Percentiles rank a stretch among this genome's conserved stretches.
These are phyloP conservation scores for Ormyrus nitidulus DNA, from an alignment of 2,888 invertebrate species.

Conservation along the genomic window DNA sequence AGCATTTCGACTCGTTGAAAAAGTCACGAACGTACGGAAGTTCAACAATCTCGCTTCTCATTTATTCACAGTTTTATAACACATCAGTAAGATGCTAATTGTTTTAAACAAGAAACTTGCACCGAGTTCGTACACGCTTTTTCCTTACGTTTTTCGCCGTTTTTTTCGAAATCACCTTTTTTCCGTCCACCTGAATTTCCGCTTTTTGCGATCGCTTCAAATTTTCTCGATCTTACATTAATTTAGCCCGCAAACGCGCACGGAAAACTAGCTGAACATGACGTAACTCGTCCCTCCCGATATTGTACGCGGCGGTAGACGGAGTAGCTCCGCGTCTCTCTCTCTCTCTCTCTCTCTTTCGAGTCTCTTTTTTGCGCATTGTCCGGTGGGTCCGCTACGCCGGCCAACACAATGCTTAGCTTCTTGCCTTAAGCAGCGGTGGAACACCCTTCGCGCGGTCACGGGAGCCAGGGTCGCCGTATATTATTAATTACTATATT, in stretches of 20 bases:
- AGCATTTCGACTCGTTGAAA: no score
- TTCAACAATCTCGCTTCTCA: no score
- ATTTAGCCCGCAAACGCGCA: background rate
- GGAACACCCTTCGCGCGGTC: slow-evolving; percentile 29
- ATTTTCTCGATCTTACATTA: no score
- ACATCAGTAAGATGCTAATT: no score
- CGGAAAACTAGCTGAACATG: slow-evolving; percentile 3
- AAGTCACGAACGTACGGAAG: no score
- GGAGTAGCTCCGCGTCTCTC: background rate
- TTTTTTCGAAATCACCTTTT: no score
- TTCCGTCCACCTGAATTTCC: no score
- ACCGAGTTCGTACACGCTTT: no score
- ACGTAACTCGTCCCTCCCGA: slow-evolving; percentile 4
- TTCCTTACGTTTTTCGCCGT: no score
- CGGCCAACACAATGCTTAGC: slow-evolving; percentile 21
- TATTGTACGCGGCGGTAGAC: slow-evolving; percentile 2
- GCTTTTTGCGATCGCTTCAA: no score
- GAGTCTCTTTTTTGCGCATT: slow-evolving; percentile 4
- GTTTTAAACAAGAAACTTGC: no score
- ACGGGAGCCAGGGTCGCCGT: slow-evolving; percentile 66
- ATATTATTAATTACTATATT: slow-evolving; percentile 76
- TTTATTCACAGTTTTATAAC: no score
- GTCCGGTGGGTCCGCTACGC: background rate
- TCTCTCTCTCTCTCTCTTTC: background rate
- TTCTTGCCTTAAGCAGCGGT: slow-evolving; percentile 26